Evolutionary conservation across 2,888 invertebrate genomes (phyloP), one percentile per base, ranked within the genome.

Genomic region (Bellardia pandia): DNA sequence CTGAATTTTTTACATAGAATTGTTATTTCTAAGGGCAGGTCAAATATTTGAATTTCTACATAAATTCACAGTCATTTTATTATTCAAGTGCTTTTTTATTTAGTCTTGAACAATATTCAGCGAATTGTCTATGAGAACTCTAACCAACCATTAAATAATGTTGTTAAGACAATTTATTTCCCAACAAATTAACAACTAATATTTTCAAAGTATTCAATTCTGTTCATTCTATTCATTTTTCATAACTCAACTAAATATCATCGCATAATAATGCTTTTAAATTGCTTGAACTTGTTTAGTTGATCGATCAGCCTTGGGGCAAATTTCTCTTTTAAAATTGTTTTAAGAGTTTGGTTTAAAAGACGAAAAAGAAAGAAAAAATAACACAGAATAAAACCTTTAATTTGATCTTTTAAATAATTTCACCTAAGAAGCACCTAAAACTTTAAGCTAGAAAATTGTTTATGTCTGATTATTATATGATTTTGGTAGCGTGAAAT

Each of bases 241-340:
- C 58, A 58, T 58, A 30, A 30, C 11, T 58, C 11, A 9, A 30
- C 9, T 13, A 56, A 30, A 9, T 16, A 13, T 9, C 23, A 72
- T 40, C 71, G 40, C 56, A 60, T 45, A 13, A 60, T 60, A 9
- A n/a, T 62, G n/a, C 13, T 33, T 64, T 23, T 8, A 23, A 64
- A 76, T 33, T 53, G 40, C 11, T 77, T 23, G 30, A 84, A 77
- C 64, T 48, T 42, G 76, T 77, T 71, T 82, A 66, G 58, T 64
- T 53, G 53, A 64, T 77, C 64, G 37, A 69, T 77, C 64, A 62
- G 64, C 83, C 83, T 45, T 66, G 51, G 51, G 83, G 77, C 53
- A 37, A 72, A 77, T 72, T 84, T 77, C 77, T 84, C 72, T 84
- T 83, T 77, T 66, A 8, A 69, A 58, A n/a, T 60, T 60, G 4